Evolutionary conservation across 1,140 invertebrate genomes (phyloP).

Genomic region (Euglossa dilemma): DNA sequence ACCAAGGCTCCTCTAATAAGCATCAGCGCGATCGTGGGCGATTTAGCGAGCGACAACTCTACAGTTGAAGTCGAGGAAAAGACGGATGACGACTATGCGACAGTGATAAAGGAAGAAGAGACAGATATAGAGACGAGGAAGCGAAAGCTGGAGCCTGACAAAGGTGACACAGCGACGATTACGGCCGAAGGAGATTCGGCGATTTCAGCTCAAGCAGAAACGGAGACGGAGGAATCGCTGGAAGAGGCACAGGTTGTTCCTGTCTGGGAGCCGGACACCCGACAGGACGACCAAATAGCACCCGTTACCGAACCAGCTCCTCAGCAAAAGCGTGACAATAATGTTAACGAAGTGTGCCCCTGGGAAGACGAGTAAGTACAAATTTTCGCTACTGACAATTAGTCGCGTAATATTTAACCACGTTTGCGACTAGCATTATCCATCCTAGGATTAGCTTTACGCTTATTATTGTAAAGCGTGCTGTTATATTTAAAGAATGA

Average conservation of each 20-base stretch:
- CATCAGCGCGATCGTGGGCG: constrained; percentile 87
- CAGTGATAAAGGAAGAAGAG: constrained; percentile 10
- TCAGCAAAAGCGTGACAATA: constrained; percentile 82
- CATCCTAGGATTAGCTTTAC: no score
- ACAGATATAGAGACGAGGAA: constrained; percentile 1
- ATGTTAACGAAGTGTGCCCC: constrained; percentile 91
- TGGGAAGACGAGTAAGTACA: constrained; percentile 94
- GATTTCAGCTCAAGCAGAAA: constrained; percentile 74
- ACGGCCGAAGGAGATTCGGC: constrained; percentile 26
- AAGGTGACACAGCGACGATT: not conserved
- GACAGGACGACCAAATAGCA: constrained; percentile 60
- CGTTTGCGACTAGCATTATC: no score
- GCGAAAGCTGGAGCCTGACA: constrained; percentile 29
- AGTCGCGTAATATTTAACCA: not conserved
- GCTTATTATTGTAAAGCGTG: no score
- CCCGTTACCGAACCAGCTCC: constrained; percentile 46
- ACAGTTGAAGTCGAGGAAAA: constrained; percentile 33
- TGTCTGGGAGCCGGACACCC: constrained; percentile 73
- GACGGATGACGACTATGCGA: not conserved
- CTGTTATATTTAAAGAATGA: no score
- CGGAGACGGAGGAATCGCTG: constrained; percentile 45
- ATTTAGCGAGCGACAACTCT: constrained; percentile 78
- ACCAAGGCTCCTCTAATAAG: constrained; percentile 86
- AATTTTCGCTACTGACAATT: constrained; percentile 13
- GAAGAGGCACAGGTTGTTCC: constrained; percentile 78